Base-by-base conservation (phyloP, 2,888 invertebrate genomes). In the Drosophila histrio region DNA sequence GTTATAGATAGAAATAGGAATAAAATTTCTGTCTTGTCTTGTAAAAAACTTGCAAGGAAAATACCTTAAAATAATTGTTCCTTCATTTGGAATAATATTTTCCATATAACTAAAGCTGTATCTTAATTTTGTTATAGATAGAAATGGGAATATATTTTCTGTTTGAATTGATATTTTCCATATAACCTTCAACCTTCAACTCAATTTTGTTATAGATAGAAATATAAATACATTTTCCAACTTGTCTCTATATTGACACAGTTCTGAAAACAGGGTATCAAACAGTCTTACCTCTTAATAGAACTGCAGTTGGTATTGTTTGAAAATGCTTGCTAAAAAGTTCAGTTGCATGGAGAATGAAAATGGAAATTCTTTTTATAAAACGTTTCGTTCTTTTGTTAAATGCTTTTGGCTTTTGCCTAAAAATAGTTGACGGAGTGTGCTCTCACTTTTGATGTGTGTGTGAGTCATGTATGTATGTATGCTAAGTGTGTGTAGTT, bases 281-380 rank as follows among this genome's bases (percentile, higher is more conserved):
- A 0, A 2, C 1, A 9, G 39, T 9, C 9, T 1, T 19, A 0
- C 9, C 21, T 6, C 0, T 7, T 6, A 1, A 8, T 5, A 5
- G 15, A 15, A 21, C 13, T 41, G 47, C 8, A 41, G 28, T 11
- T 24, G 22, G 38, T 21, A 30, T 50, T 57, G 43, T 57, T 52
- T 56, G 21, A 60, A 26, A 70, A 58, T 61, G 50, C 57, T 54
- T 50, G 59, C 54, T 46, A 19, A 50, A 59, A 59, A 54, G 13
- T 50, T 71, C 24, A 50, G 44, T 58, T 70, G 71, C 71, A 71
- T 54, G 76, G 44, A 52, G 58, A 65, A 65, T 65, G 43, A 61
- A 66, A 83, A 80, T 79, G 73, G 53, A 73, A 83, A 73, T 80
- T 70, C 66, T 62, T 28, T 58, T 58, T 50, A 32, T 69, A 53